Evolutionary conservation across 30 jellyfish, hydroid and myxozoan genomes (phyloP), one percentile per base, ranked within the genome.

Genomic region (Cassiopea andromeda): DNA sequence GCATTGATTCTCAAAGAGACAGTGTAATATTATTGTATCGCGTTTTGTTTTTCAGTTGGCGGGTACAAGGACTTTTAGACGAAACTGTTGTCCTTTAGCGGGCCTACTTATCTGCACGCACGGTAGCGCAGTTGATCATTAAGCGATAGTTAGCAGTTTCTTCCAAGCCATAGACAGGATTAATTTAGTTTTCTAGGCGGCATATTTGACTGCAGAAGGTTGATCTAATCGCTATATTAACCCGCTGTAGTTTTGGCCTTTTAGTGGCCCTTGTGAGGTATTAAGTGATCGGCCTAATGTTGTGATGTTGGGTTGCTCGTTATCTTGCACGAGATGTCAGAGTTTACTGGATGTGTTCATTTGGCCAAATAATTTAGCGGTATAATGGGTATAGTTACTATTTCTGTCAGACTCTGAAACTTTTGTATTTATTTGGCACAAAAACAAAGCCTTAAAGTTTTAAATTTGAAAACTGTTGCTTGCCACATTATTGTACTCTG

Each of bases 31-130:
- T 7, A 15, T 70, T 18, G 79, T 9, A 70, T 14, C 10, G 79
- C 38, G n/a, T 70, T 70, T 70, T 70, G 79, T 70, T 70, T 70
- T 70, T 50, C 54, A 70, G 27, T 7, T 70, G 79, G 79, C 79
- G 79, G 79, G 79, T 70, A 70, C 79, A 70, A 70, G 79, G 15
- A 19, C 54, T 19, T 6, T 4, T 70, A 70, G 54, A 70, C 54
- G 79, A 70, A 70, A 70, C 54, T 70, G 79, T 70, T 19, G 79
- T 70, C 6, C 79, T 70, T 70, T 43, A n/a, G 15, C 79, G 57
- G 79, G 79, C 15, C 15, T 19, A 38, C 10, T 4, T 70, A 43
- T 43, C 38, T 70, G 79, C 79, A 70, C 79, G 79, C 17, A 70
- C 19, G 73, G 43, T 5, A 17, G 5, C 73, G 8, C 73, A 64